Evolutionary conservation across 2,888 invertebrate species (phyloP).

Genomic region (Noctuana brunneofusca): DNA sequence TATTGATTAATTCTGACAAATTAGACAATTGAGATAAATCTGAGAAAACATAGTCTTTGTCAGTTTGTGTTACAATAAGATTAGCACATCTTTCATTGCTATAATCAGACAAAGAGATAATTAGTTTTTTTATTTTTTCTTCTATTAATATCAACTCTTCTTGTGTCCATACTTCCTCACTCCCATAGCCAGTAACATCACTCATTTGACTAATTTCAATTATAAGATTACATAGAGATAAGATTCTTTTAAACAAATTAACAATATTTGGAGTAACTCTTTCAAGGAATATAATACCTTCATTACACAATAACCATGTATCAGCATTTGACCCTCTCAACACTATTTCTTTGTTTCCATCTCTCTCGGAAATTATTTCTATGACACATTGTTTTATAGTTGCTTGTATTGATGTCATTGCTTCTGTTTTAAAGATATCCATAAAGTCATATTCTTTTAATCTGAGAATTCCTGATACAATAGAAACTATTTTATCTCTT

Average conservation of each 20-base stretch:
- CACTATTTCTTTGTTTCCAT: slow-evolving; percentile 73
- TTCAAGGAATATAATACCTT: slow-evolving; percentile 87
- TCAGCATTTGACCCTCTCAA: slow-evolving; percentile 72
- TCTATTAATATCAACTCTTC: slow-evolving; percentile 88
- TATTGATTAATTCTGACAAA: slow-evolving; percentile 89
- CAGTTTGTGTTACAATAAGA: slow-evolving; percentile 90
- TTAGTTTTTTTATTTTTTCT: slow-evolving; percentile 88
- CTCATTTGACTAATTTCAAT: slow-evolving; percentile 86
- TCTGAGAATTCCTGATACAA: slow-evolving; percentile 94
- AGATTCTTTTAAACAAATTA: slow-evolving; percentile 88
- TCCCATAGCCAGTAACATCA: slow-evolving; percentile 82
- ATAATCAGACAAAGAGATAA: slow-evolving; percentile 93
- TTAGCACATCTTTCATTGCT: slow-evolving; percentile 96
- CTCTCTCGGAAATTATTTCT: slow-evolving; percentile 83
- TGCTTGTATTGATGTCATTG: slow-evolving; percentile 93
- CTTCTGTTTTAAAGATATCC: slow-evolving; percentile 93
- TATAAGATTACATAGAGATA: slow-evolving; percentile 89
- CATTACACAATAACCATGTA: slow-evolving; percentile 83
- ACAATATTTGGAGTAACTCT: slow-evolving; percentile 85
- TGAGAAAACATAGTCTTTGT: slow-evolving; percentile 87
- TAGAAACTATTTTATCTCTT: slow-evolving; percentile 93
- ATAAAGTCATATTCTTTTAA: slow-evolving; percentile 94
- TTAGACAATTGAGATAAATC: slow-evolving; percentile 89
- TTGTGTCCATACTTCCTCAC: slow-evolving; percentile 87
- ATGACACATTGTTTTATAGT: slow-evolving; percentile 94